Evolutionary conservation across 2,113 vertebrate genomes (phyloP).

Genomic region (Athene cunicularia): DNA sequence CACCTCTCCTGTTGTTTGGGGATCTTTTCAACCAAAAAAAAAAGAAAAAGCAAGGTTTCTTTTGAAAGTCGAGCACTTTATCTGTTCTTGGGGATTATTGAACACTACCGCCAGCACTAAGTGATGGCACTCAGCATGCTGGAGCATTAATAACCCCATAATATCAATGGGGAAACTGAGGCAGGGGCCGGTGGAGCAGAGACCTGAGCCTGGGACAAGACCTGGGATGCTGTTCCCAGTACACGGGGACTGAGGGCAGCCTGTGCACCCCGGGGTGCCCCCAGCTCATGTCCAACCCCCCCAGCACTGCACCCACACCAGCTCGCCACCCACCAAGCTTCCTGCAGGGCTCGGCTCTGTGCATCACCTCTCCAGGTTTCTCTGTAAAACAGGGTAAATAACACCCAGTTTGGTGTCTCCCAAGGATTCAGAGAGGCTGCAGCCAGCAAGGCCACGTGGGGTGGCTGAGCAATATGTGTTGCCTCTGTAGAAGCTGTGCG

Average conservation of each 20-base stretch:
- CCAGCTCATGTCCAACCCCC: neutral
- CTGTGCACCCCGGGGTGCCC: neutral
- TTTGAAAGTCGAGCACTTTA: neutral
- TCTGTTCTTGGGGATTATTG: accelerated
- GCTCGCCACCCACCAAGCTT: neutral
- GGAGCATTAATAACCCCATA: neutral
- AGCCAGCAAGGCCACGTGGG: accelerated
- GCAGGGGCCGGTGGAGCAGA: neutral
- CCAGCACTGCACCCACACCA: accelerated
- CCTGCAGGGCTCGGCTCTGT: accelerated
- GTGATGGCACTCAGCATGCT: neutral
- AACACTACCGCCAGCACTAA: neutral
- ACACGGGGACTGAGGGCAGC: neutral
- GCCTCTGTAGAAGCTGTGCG: neutral
- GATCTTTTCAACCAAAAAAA: neutral
- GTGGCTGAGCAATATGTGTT: neutral
- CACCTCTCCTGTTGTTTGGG: neutral
- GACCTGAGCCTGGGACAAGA: neutral
- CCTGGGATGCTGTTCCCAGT: neutral
- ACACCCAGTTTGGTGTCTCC: neutral
- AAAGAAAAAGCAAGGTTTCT: neutral
- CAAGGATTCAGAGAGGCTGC: neutral
- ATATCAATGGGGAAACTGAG: neutral
- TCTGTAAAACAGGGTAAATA: neutral
- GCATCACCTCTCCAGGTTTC: neutral